Evolutionary conservation across 1,140 invertebrate genomes (phyloP), one percentile per base, ranked within the genome.

Genomic region (Atta texana): DNA sequence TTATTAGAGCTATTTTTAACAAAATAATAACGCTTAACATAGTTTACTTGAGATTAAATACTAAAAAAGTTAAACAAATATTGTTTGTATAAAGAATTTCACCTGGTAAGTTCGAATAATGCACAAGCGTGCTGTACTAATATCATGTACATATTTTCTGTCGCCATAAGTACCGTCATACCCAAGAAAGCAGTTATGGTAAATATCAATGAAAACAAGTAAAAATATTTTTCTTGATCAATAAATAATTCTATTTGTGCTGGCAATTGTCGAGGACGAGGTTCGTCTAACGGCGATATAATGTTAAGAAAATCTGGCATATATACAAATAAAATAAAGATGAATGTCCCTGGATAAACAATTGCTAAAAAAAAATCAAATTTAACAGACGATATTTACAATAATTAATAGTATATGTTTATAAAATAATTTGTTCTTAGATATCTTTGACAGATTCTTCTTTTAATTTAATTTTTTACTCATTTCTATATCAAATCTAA

Each of bases 101-200:
- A 82, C 68, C 80, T 82, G 39, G 72, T 14, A 12, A 82, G 21
- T 61, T 82, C 53, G 5, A 59, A 72, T 10, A 82, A 28, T 21
- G 53, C 53, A 53, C 80, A 82, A 49, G 24, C 12, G 3, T 82
- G 82, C 31, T 85, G 82, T 14, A 64, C 0, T 57, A 53, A 77
- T 66, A 76, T 39, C 82, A 85, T 77, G 18, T 14, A 76, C 72
- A 85, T 77, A 6, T 8, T 64, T 85, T 85, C 71, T n/a, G 71
- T 76, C 5, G 82, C 72, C 57, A 85, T n/a, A 10, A 85, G 4
- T 59, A 77, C n/a, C 2, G 82, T 85, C 59, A 64, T 76, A 51
- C 59, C 71, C 21, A 76, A 7, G 21, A 85, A 75, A 10, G 18
- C 28, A 0, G 0, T 0, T 28, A 34, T 14, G 39, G 28, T 64